These are phyloP conservation scores for Dolichomitus sp. DNA, from an alignment of 2,888 invertebrate genomes.

Conservation along the genomic window DNA sequence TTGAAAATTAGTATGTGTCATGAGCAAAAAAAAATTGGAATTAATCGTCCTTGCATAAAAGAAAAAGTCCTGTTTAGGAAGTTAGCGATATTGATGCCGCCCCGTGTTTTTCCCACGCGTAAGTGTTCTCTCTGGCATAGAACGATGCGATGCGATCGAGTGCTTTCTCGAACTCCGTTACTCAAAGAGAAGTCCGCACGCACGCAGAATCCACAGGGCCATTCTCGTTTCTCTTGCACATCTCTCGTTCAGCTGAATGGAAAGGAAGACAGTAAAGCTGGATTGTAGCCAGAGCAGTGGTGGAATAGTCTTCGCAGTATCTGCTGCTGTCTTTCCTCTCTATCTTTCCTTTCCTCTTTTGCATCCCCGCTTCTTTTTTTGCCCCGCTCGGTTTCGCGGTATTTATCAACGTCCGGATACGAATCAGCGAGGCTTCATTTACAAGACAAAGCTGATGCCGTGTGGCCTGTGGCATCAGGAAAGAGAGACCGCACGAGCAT, in stretches of 20 bases:
- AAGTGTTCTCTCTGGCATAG: conserved; percentile 12
- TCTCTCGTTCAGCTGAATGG: conserved; percentile 60
- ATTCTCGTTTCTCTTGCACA: conserved; percentile 42
- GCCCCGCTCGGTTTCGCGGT: conserved; percentile 74
- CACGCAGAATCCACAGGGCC: conserved; percentile 28
- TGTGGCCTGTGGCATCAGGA: conserved; percentile 74
- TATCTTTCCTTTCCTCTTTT: conserved; percentile 37
- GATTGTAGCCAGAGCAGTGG: conserved; percentile 45
- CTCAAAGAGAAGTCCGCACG: conserved; percentile 37
- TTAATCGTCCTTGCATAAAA: background rate
- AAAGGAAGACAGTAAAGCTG: conserved; percentile 56
- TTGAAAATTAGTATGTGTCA: too few species aligned
- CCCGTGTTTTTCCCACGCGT: conserved; percentile 46
- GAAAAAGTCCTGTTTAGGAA: conserved; percentile 4
- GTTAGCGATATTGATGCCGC: background rate
- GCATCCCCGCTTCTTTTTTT: conserved; percentile 55
- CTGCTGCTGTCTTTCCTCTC: conserved; percentile 20
- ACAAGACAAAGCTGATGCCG: conserved; percentile 85
- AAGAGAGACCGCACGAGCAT: conserved; percentile 70
- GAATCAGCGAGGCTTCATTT: conserved; percentile 85
- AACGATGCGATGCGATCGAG: conserved; percentile 44
- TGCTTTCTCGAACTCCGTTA: conserved; percentile 44
- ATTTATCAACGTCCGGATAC: conserved; percentile 86
- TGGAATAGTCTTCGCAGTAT: conserved; percentile 33
- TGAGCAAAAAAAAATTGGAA: background rate